Evolutionary conservation across 2,797 vertebrate genomes (phyloP).

Genomic region (Corythornis leucogaster): DNA sequence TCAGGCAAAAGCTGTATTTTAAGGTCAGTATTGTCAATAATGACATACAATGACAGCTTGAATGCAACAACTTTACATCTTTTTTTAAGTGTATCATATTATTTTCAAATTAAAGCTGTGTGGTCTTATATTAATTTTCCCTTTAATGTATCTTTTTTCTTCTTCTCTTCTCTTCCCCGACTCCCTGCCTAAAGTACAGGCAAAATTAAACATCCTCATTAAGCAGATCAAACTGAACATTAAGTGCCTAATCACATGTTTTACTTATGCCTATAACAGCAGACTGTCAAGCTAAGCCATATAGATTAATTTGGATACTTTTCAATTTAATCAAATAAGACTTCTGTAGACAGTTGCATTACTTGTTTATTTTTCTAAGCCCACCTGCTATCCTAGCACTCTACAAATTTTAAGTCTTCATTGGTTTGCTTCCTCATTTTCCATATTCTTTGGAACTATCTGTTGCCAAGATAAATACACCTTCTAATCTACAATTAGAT

Average conservation of each 20-base stretch:
- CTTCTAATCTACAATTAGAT: background rate
- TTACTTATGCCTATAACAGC: background rate
- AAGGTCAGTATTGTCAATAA: background rate
- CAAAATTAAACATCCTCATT: background rate
- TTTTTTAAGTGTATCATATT: background rate
- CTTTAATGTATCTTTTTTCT: background rate
- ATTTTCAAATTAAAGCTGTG: background rate
- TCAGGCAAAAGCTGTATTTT: background rate
- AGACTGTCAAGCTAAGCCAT: background rate
- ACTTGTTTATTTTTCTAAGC: slow-evolving; percentile 3
- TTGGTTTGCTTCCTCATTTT: background rate
- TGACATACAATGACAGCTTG: background rate
- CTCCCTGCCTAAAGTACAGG: background rate
- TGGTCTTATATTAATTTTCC: background rate
- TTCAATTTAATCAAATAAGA: background rate
- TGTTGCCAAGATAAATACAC: background rate
- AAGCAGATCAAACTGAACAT: background rate
- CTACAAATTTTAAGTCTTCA: background rate
- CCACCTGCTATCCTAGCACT: background rate
- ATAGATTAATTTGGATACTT: background rate
- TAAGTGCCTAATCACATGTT: background rate
- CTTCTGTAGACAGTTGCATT: background rate
- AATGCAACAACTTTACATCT: background rate
- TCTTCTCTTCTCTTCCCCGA: background rate
- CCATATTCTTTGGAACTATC: background rate